These are phyloP conservation scores for Mandrillus leucophaeus DNA, from an alignment of 2,113 vertebrate species.

Conservation along the genomic window DNA sequence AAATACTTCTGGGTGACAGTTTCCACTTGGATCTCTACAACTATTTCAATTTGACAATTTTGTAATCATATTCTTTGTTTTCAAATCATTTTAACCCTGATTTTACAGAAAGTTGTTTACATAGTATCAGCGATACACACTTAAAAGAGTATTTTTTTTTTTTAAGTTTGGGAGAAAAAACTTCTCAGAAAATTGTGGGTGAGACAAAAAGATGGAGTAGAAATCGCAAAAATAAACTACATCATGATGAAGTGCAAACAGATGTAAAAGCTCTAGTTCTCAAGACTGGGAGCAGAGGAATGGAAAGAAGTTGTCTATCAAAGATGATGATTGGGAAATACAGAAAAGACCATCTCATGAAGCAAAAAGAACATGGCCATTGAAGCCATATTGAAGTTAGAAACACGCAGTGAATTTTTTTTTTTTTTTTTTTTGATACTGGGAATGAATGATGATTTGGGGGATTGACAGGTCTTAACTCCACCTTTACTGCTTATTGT, in stretches of 20 bases:
- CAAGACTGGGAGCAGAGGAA: background rate
- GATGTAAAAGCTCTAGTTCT: background rate
- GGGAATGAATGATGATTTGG: background rate
- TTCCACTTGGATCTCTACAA: background rate
- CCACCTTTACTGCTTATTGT: background rate
- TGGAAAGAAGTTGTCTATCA: background rate
- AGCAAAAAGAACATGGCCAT: background rate
- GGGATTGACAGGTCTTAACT: background rate
- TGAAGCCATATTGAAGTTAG: background rate
- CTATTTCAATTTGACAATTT: slow-evolving; percentile 48
- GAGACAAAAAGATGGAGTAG: background rate
- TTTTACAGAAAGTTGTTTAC: slow-evolving; percentile 26
- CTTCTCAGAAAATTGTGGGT: background rate
- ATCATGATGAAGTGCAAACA: background rate
- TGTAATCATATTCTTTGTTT: background rate
- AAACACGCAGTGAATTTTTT: background rate
- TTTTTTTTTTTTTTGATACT: background rate
- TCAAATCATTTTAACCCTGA: background rate
- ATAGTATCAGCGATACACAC: background rate
- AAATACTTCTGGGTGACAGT: background rate
- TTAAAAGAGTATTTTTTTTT: background rate
- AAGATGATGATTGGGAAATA: background rate
- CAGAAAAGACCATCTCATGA: background rate
- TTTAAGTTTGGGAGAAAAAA: background rate
- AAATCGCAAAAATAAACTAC: slow-evolving; percentile 1